These are phyloP conservation scores for Smithornis capensis DNA, from an alignment of 2,113 vertebrate species.

Conservation along the genomic window DNA sequence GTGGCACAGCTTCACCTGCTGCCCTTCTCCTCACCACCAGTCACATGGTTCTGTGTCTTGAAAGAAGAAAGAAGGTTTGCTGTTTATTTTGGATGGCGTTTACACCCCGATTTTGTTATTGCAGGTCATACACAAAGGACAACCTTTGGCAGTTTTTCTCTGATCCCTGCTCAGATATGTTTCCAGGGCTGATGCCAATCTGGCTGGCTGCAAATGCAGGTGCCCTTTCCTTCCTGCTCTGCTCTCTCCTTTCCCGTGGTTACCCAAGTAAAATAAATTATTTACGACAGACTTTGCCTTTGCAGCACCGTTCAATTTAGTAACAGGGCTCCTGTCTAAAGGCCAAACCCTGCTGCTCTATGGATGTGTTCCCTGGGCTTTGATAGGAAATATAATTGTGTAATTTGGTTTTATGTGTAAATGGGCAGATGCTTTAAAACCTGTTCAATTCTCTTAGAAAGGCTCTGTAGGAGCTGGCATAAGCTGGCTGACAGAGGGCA, in stretches of 20 bases:
- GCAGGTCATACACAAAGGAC: background rate
- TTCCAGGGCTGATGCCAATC: background rate
- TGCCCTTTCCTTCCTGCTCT: background rate
- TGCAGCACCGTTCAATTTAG: background rate
- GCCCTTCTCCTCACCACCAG: background rate
- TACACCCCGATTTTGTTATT: background rate
- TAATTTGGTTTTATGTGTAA: background rate
- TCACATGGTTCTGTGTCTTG: background rate
- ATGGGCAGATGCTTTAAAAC: background rate
- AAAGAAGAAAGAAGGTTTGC: background rate
- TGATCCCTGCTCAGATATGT: background rate
- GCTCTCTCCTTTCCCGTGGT: background rate
- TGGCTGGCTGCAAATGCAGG: background rate
- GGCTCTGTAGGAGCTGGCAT: background rate
- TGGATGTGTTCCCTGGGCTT: background rate
- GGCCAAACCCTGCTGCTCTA: background rate
- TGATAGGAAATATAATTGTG: background rate
- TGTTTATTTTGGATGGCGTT: background rate
- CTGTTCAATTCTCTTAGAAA: background rate
- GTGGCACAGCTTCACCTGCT: accelerated
- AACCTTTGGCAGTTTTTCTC: background rate
- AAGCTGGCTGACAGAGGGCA: background rate
- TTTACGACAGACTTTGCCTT: background rate
- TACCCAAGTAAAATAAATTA: background rate
- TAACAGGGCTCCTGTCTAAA: background rate